Evolutionary conservation across 2,113 vertebrate genomes (phyloP), one percentile per base, ranked within the genome.

Genomic region (Amazona vittata): DNA sequence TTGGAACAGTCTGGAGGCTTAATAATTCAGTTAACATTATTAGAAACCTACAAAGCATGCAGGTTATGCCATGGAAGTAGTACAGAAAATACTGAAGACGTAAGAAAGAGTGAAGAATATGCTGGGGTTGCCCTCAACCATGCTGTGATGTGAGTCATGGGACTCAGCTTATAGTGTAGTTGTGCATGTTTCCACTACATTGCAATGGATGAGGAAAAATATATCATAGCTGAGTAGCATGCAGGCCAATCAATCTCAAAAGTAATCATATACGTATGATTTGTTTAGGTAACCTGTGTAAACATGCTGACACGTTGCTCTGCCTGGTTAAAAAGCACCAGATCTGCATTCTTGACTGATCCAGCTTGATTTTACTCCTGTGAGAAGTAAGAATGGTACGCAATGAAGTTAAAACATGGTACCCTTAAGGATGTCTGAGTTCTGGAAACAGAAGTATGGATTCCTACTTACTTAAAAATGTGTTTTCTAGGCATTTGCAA

Each of bases 321-420:
- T 98, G 98, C 82, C 96, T 98, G 98, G 98, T 97, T 98, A 97
- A 97, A 98, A 98, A 98, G 87, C 97, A 98, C 97, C 96, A 98
- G 92, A 97, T 97, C 92, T 97, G 97, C 96, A 80, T 97, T 96
- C 97, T 97, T 94, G 97, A 95, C 75, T 96, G 96, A 95, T 98
- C 98, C 98, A 96, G 95, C 96, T 97, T 96, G 97, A 89, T 97
- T 98, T 97, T 98, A 98, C 89, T 97, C 98, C 98, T 98, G 98
- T 96, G 98, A 98, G 98, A 98, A 98, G 97, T 97, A 96, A 98
- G 94, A 98, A 98, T 18, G 96, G 97, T 86, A 98, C 71, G 96
- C 80, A 97, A 83, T 71, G 91, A 96, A 90, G 76, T 94, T 93
- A 97, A 97, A 96, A 94, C 35, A 73, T 0, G 92, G 91, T 91